phyloP scores from a whole-genome alignment of 2,888 invertebrate genomes.

The Eucera pruinosa region DNA sequence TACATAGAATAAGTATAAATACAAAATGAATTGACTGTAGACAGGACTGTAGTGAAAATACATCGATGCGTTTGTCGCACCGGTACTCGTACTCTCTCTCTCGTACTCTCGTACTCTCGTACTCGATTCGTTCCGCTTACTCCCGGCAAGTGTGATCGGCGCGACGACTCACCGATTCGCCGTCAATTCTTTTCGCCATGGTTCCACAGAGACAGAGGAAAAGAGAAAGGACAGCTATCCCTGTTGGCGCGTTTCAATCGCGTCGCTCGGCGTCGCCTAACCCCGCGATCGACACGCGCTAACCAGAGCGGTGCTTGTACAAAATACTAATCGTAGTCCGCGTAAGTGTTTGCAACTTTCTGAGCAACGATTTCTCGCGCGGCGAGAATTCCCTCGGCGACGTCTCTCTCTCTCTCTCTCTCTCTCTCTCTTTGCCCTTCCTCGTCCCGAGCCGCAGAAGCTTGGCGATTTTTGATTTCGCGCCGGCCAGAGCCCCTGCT shows the following conservation, averaged over 20 bases:
- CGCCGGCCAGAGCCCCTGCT: neutral
- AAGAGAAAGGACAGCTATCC: too few relatives aligned
- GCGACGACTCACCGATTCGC: constrained; percentile 12
- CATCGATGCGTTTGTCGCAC: constrained; percentile 77
- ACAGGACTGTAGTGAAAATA: constrained; percentile 84
- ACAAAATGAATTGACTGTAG: constrained; percentile 84
- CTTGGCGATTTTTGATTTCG: constrained; percentile 29
- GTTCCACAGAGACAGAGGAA: too few relatives aligned
- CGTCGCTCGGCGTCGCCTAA: too few relatives aligned
- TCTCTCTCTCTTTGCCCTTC: neutral
- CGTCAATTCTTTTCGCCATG: neutral
- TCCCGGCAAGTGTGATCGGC: constrained; percentile 29
- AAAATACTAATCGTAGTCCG: constrained; percentile 52
- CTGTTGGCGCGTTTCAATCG: neutral
- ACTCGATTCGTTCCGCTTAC: constrained; percentile 67
- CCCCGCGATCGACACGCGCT: constrained; percentile 35
- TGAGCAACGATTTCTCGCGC: constrained; percentile 47
- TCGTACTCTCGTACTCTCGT: too few relatives aligned
- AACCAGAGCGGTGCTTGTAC: constrained; percentile 47
- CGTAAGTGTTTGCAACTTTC: constrained; percentile 45
- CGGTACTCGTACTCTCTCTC: too few relatives aligned
- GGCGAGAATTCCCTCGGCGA: constrained; percentile 1
- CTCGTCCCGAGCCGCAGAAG: neutral
- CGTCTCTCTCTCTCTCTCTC: too few relatives aligned
- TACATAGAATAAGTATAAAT: constrained; percentile 83